Percentiles rank a stretch among this genome's conserved stretches.
These are phyloP conservation scores for Cliona cf. orientalis DNA, from an alignment of 37 sponge, comb jelly and placozoan genomes.

Conservation along the genomic window DNA sequence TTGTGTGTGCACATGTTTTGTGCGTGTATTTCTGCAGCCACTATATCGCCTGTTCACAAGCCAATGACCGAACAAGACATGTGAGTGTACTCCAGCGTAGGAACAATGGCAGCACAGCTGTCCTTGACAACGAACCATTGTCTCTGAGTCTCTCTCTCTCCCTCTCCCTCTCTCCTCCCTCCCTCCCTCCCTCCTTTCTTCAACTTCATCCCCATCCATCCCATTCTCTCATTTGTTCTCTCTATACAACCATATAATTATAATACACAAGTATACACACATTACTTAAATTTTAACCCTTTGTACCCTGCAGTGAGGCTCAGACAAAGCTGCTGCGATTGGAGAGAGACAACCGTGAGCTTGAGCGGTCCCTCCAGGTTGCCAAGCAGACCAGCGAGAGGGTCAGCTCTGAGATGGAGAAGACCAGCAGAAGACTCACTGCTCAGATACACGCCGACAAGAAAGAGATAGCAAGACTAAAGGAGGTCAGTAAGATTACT, in stretches of 20 bases:
- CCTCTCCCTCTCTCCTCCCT: slow-evolving; percentile 6
- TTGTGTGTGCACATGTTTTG: background rate
- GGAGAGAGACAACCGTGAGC: slow-evolving; percentile 78
- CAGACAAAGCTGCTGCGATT: slow-evolving; percentile 68
- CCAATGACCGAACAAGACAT: slow-evolving; percentile 42
- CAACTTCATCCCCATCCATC: background rate
- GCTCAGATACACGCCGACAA: slow-evolving; percentile 71
- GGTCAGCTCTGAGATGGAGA: slow-evolving; percentile 64
- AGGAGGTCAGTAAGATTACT: slow-evolving; percentile 58
- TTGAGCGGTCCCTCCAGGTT: slow-evolving; percentile 51
- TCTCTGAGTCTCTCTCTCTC: background rate
- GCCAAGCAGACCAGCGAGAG: slow-evolving; percentile 63
- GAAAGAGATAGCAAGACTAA: slow-evolving; percentile 73
- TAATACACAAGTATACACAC: too few relatives aligned
- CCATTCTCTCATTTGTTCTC: slow-evolving; percentile 12
- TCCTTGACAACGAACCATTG: background rate
- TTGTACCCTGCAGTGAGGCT: slow-evolving; percentile 25
- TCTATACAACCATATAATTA: too few relatives aligned
- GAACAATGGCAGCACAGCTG: background rate
- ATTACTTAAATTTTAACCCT: too few relatives aligned
- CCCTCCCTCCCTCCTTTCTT: slow-evolving; percentile 6
- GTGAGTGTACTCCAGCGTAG: slow-evolving; percentile 30
- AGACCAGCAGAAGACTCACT: slow-evolving; percentile 65
- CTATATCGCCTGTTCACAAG: slow-evolving; percentile 27
- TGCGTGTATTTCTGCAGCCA: background rate